Evolutionary conservation across 2,888 invertebrate species (phyloP).

Genomic region (Thera obeliscata): DNA sequence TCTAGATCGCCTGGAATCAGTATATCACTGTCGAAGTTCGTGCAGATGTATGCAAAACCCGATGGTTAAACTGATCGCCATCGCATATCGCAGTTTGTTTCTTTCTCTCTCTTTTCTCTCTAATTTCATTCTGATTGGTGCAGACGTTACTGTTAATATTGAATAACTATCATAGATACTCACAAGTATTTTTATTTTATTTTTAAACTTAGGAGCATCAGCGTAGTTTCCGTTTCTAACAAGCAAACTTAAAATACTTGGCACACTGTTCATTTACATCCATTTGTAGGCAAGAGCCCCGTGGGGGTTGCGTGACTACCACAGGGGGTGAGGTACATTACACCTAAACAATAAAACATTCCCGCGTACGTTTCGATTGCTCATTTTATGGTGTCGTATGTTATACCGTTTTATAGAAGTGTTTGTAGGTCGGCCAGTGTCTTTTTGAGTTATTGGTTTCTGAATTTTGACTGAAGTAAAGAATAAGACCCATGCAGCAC

Average conservation of each 20-base stretch:
- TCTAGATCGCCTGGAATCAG: too few relatives aligned
- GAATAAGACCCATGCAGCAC: too few relatives aligned
- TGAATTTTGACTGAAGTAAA: background rate
- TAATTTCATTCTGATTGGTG: background rate
- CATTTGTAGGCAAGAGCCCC: background rate
- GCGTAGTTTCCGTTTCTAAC: too few relatives aligned
- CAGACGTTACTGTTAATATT: too few relatives aligned
- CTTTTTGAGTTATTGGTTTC: background rate
- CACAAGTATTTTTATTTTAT: too few relatives aligned
- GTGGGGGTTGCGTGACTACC: constrained; percentile 36
- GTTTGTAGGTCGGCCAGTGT: constrained; percentile 11
- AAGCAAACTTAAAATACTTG: background rate
- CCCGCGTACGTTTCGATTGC: constrained; percentile 32
- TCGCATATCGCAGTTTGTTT: too few relatives aligned
- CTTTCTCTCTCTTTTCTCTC: too few relatives aligned
- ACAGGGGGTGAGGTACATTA: constrained; percentile 34
- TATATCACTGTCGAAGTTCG: too few relatives aligned
- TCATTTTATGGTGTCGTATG: constrained; percentile 21
- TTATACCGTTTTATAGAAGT: constrained; percentile 33
- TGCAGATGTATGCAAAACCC: too few relatives aligned
- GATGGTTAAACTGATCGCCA: too few relatives aligned
- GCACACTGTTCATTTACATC: background rate
- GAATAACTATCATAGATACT: too few relatives aligned
- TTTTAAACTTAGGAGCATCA: too few relatives aligned
- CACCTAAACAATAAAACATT: constrained; percentile 41